A percentile compares a stretch with the other conserved stretches of the same genome.
phyloP scores from a whole-genome alignment of 2,888 invertebrate genomes.

The Timema cristinae region DNA sequence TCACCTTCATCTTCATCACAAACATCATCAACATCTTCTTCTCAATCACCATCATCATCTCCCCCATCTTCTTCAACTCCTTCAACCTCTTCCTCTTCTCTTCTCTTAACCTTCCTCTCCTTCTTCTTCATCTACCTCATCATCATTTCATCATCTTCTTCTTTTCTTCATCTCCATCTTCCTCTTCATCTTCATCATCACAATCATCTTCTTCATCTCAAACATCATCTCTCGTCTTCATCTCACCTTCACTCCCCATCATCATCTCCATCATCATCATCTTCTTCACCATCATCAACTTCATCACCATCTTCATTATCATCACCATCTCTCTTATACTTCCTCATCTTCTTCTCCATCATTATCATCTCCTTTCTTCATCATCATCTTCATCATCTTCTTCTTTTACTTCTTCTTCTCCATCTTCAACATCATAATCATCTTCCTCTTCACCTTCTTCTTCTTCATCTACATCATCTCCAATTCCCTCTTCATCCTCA shows the following conservation, averaged over 20 bases:
- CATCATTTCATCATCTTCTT: constrained; percentile 23
- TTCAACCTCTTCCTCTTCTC: neutral
- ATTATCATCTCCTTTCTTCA: constrained; percentile 19
- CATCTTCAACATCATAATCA: constrained; percentile 20
- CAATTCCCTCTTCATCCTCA: constrained; percentile 14
- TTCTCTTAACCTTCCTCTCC: constrained; percentile 17
- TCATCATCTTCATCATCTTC: constrained; percentile 24
- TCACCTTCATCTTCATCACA: constrained; percentile 20
- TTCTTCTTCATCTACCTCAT: constrained; percentile 21
- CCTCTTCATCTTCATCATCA: constrained; percentile 20
- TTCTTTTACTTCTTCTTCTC: constrained; percentile 12
- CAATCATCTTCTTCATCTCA: constrained; percentile 20
- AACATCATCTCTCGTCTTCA: constrained; percentile 17
- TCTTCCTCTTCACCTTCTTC: constrained; percentile 7
- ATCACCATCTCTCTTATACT: constrained; percentile 8
- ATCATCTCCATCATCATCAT: constrained; percentile 24
- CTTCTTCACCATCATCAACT: constrained; percentile 21
- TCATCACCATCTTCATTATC: constrained; percentile 20
- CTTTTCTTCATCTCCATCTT: constrained; percentile 23
- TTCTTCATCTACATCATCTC: constrained; percentile 17
- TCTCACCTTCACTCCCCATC: constrained; percentile 14
- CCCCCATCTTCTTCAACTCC: constrained; percentile 3
- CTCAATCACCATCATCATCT: constrained; percentile 9
- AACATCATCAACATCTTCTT: constrained; percentile 15
- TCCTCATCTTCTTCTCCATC: constrained; percentile 17